Percentiles rank a stretch among this genome's conserved stretches.
Conservation (phyloP, 2,888 invertebrate species). For the Heliconius cydno region DNA sequence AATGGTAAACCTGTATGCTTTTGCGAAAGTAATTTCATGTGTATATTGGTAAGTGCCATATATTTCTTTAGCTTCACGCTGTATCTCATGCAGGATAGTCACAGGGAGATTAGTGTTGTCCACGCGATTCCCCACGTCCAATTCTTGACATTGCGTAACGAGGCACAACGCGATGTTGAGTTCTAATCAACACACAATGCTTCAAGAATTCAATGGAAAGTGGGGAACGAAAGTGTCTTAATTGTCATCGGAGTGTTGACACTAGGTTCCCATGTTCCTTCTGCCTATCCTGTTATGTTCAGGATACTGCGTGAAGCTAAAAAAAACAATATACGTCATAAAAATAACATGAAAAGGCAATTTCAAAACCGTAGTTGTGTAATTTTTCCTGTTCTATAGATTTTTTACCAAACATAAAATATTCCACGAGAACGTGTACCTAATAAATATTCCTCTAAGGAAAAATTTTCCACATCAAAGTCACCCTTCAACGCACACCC, state of each 20-base stretch:
- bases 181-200: no score
- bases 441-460: conserved; percentile 19
- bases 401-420: background rate
- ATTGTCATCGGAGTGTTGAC: background rate
- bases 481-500: conserved; percentile 16
- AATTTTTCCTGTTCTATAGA: background rate
- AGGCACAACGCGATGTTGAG: no score
- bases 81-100: background rate
- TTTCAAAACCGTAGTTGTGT: no score
- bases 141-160: no score
- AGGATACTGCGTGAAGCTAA: no score
- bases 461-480: conserved; percentile 28
- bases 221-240: background rate
- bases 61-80: background rate
- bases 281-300: background rate
- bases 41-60: background rate
- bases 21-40: conserved; percentile 8
- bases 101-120: background rate
- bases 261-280: background rate
- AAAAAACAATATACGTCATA: no score
- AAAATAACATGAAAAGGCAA: no score
- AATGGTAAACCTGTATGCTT: conserved; percentile 10
- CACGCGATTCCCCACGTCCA: no score
- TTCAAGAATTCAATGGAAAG: no score
- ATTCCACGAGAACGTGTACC: conserved; percentile 6